Base-by-base conservation (phyloP, 2,888 invertebrate species). In the Ophion ventricosus region DNA sequence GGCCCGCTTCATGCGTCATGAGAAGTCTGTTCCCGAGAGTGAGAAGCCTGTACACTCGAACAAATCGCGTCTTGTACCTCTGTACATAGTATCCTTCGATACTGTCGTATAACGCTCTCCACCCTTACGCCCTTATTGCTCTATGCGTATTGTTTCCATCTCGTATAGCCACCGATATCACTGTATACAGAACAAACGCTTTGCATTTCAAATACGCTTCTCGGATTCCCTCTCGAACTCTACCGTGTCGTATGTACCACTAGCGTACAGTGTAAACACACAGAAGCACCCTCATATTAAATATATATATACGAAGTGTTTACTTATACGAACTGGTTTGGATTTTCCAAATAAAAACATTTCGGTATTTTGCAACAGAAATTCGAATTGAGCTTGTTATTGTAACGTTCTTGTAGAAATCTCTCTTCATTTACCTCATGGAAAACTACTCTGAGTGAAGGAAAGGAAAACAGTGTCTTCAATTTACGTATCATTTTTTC, bases 191-290 rank as follows among this genome's bases (percentile, higher is more conserved):
- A 26, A 54, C 35, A 20, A 11, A 64, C 57, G 61, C 70, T 76
- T 64, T 72, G 80, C 80, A 82, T 82, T 72, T 66, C 76, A 76
- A 76, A 76, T 76, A 72, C 63, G 49, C 29, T 77, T 23, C 43
- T 14, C 43, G 43, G 11, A 80, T 80, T 80, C 67, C 67, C 67
- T 74, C 10, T 49, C 43, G 7, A 40, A 43, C 43, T n/a, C 54
- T 56, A n/a, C 26, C 10, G 40, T 66, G 23, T 64, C 20, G 20
- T 59, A 64, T 17, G 29, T 72, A 40, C n/a, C 26, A 8, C 14
- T 61, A 8, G 35, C 35, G 8, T 35, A 35, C 35, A 35, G 35
- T 35, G 35, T 35, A 35, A 5, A 35, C 35, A 35, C 35, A 35
- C 35, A 4, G 29, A 29, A 4, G 29, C 29, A 29, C 29, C 4